These are phyloP conservation scores for Tachyglossus aculeatus DNA, from an alignment of 2,797 vertebrate species.

Conservation along the genomic window DNA sequence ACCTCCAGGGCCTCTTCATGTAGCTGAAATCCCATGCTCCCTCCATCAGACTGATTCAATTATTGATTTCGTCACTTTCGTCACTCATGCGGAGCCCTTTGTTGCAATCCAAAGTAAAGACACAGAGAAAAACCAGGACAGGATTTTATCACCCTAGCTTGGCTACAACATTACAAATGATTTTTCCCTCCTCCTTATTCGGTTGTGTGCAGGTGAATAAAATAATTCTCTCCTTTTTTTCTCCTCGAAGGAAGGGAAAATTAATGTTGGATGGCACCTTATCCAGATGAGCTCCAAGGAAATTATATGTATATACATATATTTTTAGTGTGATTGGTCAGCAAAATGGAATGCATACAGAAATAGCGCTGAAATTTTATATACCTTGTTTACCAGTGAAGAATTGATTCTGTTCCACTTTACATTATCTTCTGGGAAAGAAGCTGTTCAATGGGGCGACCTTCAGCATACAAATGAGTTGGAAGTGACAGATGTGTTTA, in stretches of 20 bases:
- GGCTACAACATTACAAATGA: neutral
- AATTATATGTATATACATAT: slow-evolving; percentile 6
- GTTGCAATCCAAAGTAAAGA: neutral
- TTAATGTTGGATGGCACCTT: slow-evolving; percentile 26
- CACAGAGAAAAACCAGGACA: neutral
- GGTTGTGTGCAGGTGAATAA: neutral
- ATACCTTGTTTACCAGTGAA: slow-evolving; percentile 33
- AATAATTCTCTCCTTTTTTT: neutral
- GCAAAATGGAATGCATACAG: slow-evolving; percentile 15
- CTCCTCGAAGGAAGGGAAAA: neutral
- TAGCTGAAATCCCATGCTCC: too few species aligned
- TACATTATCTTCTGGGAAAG: slow-evolving; percentile 38
- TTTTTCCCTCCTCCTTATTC: neutral
- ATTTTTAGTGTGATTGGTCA: slow-evolving; percentile 30
- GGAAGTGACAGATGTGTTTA: too few species aligned
- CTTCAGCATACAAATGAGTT: slow-evolving; percentile 42
- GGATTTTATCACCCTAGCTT: neutral
- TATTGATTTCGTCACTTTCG: too few species aligned
- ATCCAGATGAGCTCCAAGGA: neutral
- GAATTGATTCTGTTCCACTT: slow-evolving; percentile 10
- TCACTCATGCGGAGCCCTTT: neutral
- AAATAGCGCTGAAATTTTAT: slow-evolving; percentile 29
- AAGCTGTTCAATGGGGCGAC: slow-evolving; percentile 10
- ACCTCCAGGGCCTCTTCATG: too few species aligned
- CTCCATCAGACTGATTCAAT: too few species aligned